Evolutionary conservation across 2,113 vertebrate species (phyloP).

Genomic region (Edolisoma coerulescens): DNA sequence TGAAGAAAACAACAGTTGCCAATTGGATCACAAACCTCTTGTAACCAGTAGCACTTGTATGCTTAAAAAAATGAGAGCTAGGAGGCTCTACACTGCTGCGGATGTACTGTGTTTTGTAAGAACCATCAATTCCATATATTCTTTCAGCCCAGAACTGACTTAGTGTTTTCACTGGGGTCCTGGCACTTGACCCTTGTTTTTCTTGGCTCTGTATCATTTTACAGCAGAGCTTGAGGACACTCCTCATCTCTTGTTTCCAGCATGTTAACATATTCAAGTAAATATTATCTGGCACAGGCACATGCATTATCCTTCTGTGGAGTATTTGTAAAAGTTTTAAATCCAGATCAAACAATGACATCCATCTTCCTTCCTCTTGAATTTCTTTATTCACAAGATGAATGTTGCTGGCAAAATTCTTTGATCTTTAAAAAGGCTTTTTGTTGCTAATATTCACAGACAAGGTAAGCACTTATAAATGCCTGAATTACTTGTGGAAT

Average conservation of each 20-base stretch:
- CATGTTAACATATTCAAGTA: slow-evolving; percentile 40
- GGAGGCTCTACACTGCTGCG: background rate
- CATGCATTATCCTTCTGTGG: background rate
- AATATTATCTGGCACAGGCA: slow-evolving; percentile 24
- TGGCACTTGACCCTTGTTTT: slow-evolving; percentile 50
- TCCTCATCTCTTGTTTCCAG: slow-evolving; percentile 35
- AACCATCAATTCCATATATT: background rate
- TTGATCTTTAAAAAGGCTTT: background rate
- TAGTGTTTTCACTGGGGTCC: slow-evolving; percentile 19
- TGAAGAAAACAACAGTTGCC: background rate
- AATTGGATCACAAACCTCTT: background rate
- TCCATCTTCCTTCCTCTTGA: background rate
- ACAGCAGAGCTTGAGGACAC: background rate
- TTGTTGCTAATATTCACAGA: background rate
- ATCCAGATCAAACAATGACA: slow-evolving; percentile 21
- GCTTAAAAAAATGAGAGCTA: background rate
- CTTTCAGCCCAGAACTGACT: background rate
- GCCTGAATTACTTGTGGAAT: background rate
- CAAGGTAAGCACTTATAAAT: background rate
- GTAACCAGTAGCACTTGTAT: background rate
- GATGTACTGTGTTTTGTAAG: background rate
- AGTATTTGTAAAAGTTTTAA: slow-evolving; percentile 9
- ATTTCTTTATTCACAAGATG: slow-evolving; percentile 11
- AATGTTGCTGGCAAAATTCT: background rate
- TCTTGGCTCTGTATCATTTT: slow-evolving; percentile 41